Conservation (phyloP, 2,113 vertebrate species). For the Tautogolabrus adspersus region DNA sequence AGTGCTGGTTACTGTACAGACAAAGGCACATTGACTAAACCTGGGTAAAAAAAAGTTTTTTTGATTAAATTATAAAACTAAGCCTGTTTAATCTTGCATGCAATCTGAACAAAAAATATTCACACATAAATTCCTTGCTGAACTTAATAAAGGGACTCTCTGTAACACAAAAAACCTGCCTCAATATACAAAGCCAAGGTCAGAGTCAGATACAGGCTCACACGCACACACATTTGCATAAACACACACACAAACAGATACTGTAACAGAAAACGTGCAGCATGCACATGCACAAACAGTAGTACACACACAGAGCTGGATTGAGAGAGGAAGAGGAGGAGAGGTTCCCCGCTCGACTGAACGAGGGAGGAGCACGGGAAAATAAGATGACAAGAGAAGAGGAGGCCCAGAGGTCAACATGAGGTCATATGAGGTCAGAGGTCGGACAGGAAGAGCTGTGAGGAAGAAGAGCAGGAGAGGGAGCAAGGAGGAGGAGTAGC, state of each 20-base stretch:
- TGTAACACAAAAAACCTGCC: background rate
- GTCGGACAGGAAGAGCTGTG: constrained; percentile 87
- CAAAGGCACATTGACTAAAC: background rate
- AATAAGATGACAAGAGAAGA: constrained; percentile 82
- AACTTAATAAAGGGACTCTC: background rate
- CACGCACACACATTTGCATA: constrained; percentile 6
- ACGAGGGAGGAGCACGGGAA: constrained; percentile 74
- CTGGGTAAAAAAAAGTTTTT: background rate
- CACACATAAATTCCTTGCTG: constrained; percentile 1
- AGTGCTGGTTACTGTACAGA: constrained; percentile 7
- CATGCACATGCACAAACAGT: constrained; percentile 79
- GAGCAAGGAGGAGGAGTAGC: constrained; percentile 70
- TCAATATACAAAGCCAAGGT: constrained; percentile 16
- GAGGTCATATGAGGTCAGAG: constrained; percentile 91
- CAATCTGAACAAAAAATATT: constrained; percentile 10
- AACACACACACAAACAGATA: constrained; percentile 40
- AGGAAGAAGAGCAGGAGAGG: constrained; percentile 83
- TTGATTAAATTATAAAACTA: background rate
- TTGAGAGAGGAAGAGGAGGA: constrained; percentile 74
- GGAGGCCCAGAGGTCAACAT: constrained; percentile 87
- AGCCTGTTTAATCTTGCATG: constrained; percentile 2
- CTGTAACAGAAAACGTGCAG: constrained; percentile 71
- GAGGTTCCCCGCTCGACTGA: constrained; percentile 72
- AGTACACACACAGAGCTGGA: constrained; percentile 77
- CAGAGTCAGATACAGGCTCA: background rate